Conservation (phyloP, 2,113 vertebrate species). For the Sorex fumeus region DNA sequence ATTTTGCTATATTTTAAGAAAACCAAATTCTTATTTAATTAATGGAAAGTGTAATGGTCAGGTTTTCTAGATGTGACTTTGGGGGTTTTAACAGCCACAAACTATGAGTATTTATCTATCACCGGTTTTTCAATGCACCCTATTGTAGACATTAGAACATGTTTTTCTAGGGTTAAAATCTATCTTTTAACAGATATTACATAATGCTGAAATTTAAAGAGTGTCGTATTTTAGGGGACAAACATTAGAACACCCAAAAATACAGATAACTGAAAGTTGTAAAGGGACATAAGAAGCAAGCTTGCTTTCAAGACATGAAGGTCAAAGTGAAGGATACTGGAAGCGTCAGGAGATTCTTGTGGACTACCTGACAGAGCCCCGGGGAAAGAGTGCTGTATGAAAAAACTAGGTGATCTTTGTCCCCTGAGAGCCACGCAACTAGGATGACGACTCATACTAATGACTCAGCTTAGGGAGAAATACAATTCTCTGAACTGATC, state of each 20-base stretch:
- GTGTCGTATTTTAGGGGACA: not conserved
- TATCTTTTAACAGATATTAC: not conserved
- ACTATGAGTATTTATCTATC: not conserved
- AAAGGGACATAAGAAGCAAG: not conserved
- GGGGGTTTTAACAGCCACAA: not conserved
- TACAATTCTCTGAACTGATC: not conserved
- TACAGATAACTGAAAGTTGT: not conserved
- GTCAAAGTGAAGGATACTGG: not conserved
- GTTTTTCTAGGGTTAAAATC: too few species aligned
- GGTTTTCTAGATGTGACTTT: not conserved
- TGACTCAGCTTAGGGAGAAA: not conserved
- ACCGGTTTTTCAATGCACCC: not conserved
- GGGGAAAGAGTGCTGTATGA: not conserved
- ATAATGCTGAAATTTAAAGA: not conserved
- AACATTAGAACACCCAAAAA: not conserved
- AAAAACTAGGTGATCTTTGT: not conserved
- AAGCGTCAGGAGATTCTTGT: fast-evolving
- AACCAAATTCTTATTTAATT: not conserved
- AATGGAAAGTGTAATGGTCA: not conserved
- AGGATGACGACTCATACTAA: not conserved
- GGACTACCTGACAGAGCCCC: not conserved
- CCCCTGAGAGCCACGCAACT: not conserved
- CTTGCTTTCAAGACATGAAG: not conserved
- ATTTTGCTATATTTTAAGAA: not conserved
- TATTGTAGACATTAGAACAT: not conserved